Base-by-base conservation (phyloP, 2,797 vertebrate species). In the Vultur gryphus region DNA sequence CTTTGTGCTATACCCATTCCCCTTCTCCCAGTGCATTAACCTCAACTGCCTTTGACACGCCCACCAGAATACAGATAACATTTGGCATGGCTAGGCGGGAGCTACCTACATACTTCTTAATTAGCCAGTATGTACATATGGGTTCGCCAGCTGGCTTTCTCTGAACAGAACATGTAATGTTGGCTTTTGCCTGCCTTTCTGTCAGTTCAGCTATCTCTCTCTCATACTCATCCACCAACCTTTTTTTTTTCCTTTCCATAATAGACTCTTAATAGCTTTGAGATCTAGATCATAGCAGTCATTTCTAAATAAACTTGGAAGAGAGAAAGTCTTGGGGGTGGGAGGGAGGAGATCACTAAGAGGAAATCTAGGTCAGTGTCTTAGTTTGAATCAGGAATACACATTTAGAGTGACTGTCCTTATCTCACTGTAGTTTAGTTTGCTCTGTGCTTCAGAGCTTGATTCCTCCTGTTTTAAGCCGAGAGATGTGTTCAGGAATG, bases 171-270 rank as follows among this genome's bases (percentile, higher is more conserved):
- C 72, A 89, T 55, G 31, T 75, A 64, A 71, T 65, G 73, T 46
- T 87, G 86, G 52, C 78, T 91, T 95, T 93, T 95, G 90, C 71
- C 95, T 96, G 78, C 89, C 73, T 84, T 84, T 62, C 73, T 66
- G 26, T 84, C 77, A 44, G 49, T 79, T 95, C 91, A 77, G 67
- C 78, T 94, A 3, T 80, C 23, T 84, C 25, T 66, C 18, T 94
- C 37, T 73, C 20, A 41, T 5, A 52, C 16, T 73, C 11, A 59
- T 59, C n/a, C 19, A 59, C 66, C 26, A 35, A 26, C 41, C 41
- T 57, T 59, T 35, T 29, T 87, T 55, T n/a, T 33, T 43, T 19
- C 8, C 10, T 89, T 76, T 54, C 35, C 39, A 2, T 48, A 46
- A 24, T 12, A 59, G 49, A 46, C 28, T 81, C 58, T 54, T 69